These are phyloP conservation scores for Butorides virescens DNA, from an alignment of 2,113 vertebrate species.

Conservation along the genomic window DNA sequence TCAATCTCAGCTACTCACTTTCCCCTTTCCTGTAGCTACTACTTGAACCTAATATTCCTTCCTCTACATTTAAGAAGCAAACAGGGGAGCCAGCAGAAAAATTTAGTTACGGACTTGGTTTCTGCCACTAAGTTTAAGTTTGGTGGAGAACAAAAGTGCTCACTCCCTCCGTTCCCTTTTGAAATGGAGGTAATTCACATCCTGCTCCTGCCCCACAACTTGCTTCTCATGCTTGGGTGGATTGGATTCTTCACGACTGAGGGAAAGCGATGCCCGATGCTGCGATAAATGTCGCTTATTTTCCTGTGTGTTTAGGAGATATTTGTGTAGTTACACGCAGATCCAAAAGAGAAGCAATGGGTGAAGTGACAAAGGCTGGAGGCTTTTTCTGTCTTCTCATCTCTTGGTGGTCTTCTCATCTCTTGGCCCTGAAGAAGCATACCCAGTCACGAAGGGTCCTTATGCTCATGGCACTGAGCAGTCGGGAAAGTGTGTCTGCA, in stretches of 20 bases:
- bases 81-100: background rate
- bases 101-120: background rate
- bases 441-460: background rate
- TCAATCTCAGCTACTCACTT: slow-evolving; percentile 38
- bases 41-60: slow-evolving; percentile 36
- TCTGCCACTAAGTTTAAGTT: background rate
- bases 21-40: slow-evolving; percentile 28
- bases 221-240: background rate
- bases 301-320: background rate
- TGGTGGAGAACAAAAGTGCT: background rate
- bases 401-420: background rate
- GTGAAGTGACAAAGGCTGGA: background rate
- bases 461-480: background rate
- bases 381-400: background rate
- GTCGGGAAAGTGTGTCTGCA: background rate
- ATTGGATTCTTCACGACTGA: background rate
- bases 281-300: background rate
- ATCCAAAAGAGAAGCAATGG: background rate
- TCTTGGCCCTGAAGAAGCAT: background rate
- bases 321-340: background rate
- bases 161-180: background rate
- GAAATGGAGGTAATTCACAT: background rate
- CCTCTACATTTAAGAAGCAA: slow-evolving; percentile 29
- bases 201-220: background rate
- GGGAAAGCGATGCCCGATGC: background rate